These are phyloP conservation scores for Hippocampus zosterae DNA, from an alignment of 2,113 vertebrate genomes.

Conservation along the genomic window DNA sequence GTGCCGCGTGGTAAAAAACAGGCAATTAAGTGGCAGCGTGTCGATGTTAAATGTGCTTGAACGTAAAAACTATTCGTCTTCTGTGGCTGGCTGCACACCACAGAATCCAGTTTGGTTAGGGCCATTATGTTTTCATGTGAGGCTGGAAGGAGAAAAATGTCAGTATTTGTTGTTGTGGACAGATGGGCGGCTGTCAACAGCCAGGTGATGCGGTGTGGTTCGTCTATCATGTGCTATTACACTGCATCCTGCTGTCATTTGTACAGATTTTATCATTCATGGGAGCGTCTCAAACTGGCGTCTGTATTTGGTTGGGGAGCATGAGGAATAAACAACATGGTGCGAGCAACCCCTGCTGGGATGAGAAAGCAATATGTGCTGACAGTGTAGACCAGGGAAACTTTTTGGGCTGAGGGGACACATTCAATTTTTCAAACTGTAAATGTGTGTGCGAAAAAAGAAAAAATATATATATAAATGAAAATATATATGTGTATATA, in stretches of 20 bases:
- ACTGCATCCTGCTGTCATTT: neutral
- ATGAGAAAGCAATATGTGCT: neutral
- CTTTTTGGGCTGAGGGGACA: neutral
- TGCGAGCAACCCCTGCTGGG: conserved; percentile 52
- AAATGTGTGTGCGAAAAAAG: too few relatives aligned
- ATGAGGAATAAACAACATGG: conserved; percentile 19
- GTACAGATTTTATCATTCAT: neutral
- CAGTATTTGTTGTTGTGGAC: neutral
- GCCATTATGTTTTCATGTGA: neutral
- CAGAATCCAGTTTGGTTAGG: neutral
- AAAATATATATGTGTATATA: too few relatives aligned
- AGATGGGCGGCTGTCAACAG: neutral
- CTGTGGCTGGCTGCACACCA: conserved; percentile 28
- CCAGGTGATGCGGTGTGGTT: neutral
- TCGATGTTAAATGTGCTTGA: conserved; percentile 22
- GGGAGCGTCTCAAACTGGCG: neutral
- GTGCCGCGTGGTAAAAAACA: neutral
- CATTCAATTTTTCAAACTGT: neutral
- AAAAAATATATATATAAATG: too few relatives aligned
- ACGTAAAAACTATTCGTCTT: conserved; percentile 12
- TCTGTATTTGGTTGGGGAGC: neutral
- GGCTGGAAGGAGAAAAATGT: neutral
- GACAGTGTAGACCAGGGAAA: neutral
- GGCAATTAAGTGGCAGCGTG: conserved; percentile 6
- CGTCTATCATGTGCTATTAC: neutral